These are phyloP conservation scores for Zosterops borbonicus DNA, from an alignment of 2,113 vertebrate species.

Conservation along the genomic window DNA sequence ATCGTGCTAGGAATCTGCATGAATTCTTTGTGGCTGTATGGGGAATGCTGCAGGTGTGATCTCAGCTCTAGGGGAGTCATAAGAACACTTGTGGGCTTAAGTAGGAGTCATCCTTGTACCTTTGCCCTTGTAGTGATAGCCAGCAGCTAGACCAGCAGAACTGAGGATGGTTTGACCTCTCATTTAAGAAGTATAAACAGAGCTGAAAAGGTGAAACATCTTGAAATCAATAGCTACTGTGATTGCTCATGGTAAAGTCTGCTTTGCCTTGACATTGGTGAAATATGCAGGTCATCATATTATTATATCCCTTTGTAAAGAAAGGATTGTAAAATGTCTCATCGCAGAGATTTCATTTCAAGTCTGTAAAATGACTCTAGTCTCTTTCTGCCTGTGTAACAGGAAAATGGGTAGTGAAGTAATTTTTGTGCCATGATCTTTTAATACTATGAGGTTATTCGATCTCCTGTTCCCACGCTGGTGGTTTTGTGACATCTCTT, in stretches of 20 bases:
- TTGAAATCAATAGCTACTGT: neutral
- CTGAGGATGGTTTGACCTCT: neutral
- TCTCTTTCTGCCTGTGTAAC: neutral
- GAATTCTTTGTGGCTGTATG: slow-evolving; percentile 2
- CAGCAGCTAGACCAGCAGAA: neutral
- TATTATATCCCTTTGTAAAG: neutral
- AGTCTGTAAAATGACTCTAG: neutral
- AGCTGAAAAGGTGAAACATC: neutral
- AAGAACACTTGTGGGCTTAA: neutral
- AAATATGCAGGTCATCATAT: neutral
- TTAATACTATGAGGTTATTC: neutral
- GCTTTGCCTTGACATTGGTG: neutral
- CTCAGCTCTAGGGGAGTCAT: neutral
- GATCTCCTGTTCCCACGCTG: neutral
- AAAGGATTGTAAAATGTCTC: neutral
- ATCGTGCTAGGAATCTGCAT: neutral
- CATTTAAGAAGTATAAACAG: neutral
- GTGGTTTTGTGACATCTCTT: neutral
- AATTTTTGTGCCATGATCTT: neutral
- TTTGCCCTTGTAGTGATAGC: neutral
- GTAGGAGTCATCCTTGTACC: neutral
- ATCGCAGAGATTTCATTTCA: neutral
- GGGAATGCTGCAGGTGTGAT: neutral
- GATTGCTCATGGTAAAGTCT: neutral
- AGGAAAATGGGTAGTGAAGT: neutral